Conservation (phyloP, 2,113 vertebrate genomes). For the Odontophorus gujanensis region DNA sequence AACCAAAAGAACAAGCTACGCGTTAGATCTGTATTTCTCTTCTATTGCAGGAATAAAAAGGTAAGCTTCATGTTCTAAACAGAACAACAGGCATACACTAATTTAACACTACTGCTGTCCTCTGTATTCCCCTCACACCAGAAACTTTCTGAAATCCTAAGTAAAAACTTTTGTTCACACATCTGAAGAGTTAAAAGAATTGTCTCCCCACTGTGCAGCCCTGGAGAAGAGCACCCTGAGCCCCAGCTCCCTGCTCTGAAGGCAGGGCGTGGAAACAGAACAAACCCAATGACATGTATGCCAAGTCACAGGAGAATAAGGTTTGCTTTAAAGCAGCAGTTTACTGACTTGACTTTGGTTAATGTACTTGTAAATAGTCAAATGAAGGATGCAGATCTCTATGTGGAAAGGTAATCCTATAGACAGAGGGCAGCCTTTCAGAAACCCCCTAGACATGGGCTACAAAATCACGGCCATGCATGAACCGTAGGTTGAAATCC, state of each 20-base stretch:
- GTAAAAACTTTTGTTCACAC: background rate
- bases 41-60: background rate
- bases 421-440: background rate
- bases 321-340: background rate
- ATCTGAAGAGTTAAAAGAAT: rapidly evolving
- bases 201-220: rapidly evolving
- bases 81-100: background rate
- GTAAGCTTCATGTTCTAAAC: background rate
- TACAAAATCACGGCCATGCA: background rate
- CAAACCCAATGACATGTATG: background rate
- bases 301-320: background rate
- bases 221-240: background rate
- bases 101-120: background rate
- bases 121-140: background rate
- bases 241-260: background rate
- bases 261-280: background rate
- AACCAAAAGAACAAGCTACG: background rate
- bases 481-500: background rate
- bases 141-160: background rate
- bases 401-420: rapidly evolving
- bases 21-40: background rate
- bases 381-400: background rate
- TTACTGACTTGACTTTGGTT: background rate
- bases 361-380: background rate
- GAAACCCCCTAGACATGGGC: background rate